Percentiles rank a stretch among this genome's conserved stretches.
These are phyloP conservation scores for Pseudeuparius sepicola DNA, from an alignment of 2,888 invertebrate genomes.

Conservation along the genomic window DNA sequence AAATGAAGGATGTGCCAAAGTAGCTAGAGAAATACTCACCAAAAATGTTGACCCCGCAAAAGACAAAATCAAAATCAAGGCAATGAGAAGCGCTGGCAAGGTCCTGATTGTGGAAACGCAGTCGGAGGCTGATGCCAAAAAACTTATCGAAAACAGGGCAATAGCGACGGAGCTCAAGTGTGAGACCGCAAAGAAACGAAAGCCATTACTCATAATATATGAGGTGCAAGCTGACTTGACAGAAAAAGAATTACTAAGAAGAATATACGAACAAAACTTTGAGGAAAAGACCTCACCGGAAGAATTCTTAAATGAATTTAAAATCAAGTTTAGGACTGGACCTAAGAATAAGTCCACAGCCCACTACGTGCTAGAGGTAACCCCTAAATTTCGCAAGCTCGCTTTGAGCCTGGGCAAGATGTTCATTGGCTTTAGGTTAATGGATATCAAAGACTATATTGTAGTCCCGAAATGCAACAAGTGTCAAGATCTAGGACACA, in stretches of 20 bases:
- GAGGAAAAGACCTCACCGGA: slow-evolving; percentile 5
- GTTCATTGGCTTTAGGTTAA: slow-evolving; percentile 3
- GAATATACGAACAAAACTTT: slow-evolving; percentile 9
- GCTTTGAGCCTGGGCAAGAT: background rate
- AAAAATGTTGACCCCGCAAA: no score
- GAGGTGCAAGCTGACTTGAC: no score
- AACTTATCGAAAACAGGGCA: no score
- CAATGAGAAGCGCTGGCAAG: no score
- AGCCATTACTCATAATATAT: no score
- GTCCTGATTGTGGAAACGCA: no score
- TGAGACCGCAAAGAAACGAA: no score
- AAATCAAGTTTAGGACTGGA: slow-evolving; percentile 9
- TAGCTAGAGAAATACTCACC: no score
- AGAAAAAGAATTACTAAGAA: slow-evolving; percentile 4
- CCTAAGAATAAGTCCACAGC: slow-evolving; percentile 8
- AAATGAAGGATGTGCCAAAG: no score
- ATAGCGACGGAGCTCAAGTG: no score
- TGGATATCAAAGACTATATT: slow-evolving; percentile 6
- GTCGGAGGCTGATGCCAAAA: no score
- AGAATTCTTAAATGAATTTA: slow-evolving; percentile 4
- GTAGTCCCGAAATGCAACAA: slow-evolving; percentile 8
- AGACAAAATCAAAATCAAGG: no score
- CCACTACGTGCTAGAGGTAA: slow-evolving; percentile 9
- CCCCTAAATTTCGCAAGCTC: slow-evolving; percentile 3
- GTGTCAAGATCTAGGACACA: slow-evolving; percentile 10